Base-by-base conservation (phyloP, 2,113 vertebrate species). In the Trematocara nigrifrons region DNA sequence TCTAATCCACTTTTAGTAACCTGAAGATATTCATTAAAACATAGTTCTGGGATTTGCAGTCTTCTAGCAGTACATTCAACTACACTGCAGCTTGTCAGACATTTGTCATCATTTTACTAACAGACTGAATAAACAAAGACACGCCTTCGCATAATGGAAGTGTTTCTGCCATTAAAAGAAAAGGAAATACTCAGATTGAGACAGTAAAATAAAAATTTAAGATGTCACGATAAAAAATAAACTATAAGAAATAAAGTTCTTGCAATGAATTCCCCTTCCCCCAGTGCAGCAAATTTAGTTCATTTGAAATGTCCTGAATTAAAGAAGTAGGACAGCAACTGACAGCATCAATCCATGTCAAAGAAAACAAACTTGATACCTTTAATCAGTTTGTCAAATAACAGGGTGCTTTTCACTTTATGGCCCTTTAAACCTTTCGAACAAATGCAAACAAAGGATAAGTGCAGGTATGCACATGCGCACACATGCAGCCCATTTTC, bases 341-440 rank as follows among this genome's bases (percentile, higher is more conserved):
- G 33, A 47, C 40, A 52, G 35, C 42, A 42, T 61, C 47, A 47
- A 29, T 59, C 64, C 7, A 42, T 84, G 81, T 80, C 47, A 83
- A 81, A 87, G 66, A 74, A 87, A 90, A 87, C 80, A 80, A 92
- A 93, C 84, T 56, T 38, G 82, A 90, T 52, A 85, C 78, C 29
- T 90, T 90, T 89, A 61, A 92, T 88, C 87, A 81, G 81, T 29
- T 66, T 13, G 16, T 78, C 61, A 93, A 87, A 90, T 85, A 88
- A 77, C 51, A 53, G 77, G 26, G 56, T 76, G 86, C 69, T 81
- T 86, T 89, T 47, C 74, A 79, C 88, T 90, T 92, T 76, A 89
- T 54, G 64, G 71, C 71, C 31, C 47, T 89, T 90, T 79, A 83
- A 86, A 86, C 66, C 54, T 40, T 20, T 66, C 12, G 61, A 47